Evolutionary conservation across 2,888 invertebrate species (phyloP), one percentile per base, ranked within the genome.

Genomic region (Lithophane ornitopus): DNA sequence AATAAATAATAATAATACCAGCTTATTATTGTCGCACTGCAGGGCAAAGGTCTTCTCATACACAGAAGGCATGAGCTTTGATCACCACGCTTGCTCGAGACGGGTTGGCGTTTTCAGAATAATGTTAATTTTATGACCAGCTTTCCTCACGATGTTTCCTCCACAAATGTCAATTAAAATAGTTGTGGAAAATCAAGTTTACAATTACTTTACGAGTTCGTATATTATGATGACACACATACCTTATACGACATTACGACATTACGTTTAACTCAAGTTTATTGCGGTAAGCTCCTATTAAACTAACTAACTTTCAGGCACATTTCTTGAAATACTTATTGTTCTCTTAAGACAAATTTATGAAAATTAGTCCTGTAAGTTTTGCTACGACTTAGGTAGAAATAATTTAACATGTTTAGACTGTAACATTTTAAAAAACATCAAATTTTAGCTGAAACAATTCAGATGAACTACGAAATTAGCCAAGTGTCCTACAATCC

Each of bases 181-280:
- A 34, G 34, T 44, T 7, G 7, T 44, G 7, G 28, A 44, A 67
- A 46, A 68, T 44, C 12, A 66, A 16, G 4, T 68, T 28, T 28
- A 22, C 1, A 44, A 16, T 62, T 22, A 41, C 41, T 41, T 1
- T 26, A 63, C 11, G 11, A 63, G 9, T 6, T 22, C 22, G 11
- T 44, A 12, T 46, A 44, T 46, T 28, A 58, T 22, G 4, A 41
- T 22, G 28, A 28, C 22, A 22, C n/a, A 26, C 28, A n/a, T 59
- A 14, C 28, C 16, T 16, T 28, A 49, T 22, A 68, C 11, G 2
- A n/a, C n/a, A n/a, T 16, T 19, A 69, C n/a, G 28, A 16, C 16
- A n/a, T 26, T 39, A 26, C 22, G 16, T 41, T 49, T 28, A 73
- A 44, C 19, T 74, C 49, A 49, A 73, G 39, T 74, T 73, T 74